Base-by-base conservation (phyloP, 2,113 vertebrate species). In the Aspiorhynchus laticeps region DNA sequence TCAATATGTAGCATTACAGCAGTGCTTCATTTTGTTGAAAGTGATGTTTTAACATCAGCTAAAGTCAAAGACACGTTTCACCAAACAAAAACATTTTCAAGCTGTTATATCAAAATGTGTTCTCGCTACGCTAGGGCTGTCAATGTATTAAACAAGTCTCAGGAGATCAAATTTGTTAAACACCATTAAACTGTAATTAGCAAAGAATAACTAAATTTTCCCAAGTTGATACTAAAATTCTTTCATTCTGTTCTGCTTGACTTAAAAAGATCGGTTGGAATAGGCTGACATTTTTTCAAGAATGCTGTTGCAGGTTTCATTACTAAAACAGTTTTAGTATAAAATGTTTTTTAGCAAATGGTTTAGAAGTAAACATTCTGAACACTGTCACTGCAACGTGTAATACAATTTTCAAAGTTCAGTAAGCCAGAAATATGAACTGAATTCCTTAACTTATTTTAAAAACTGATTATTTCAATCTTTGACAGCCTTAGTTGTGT, bases 401-500 rank as follows among this genome's bases (percentile, higher is more conserved):
- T 65, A 31, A 65, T 65, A 28, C 12, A 28, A 14, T 65, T 65
- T 17, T 19, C 17, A 19, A 59, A 38, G 15, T 71, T 33, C 67
- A 38, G 33, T 36, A 67, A 36, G 33, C 67, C 17, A 38, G 31
- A 71, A 36, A 21, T 33, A 38, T 21, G 0, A 71, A 10, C 17
- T 38, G 33, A 38, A 24, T 71, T 1, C 17, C 4, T 71, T 71
- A 43, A 10, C 2, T 2, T 1, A 10, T 2, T 33, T 33, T 43
- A 43, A 36, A 69, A 69, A 43, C 41, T 43, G 41, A 43, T 43
- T 43, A 43, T 10, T 43, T 43, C 2, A 2, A 24, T 73, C 19
- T 71, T 36, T 73, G 69, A 73, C 69, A 38, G 33, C 69, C 33
- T 73, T 73, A 73, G 31, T 38, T 71, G 19, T 71, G 33, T 71